Evolutionary conservation across 2,113 vertebrate genomes (phyloP), one percentile per base, ranked within the genome.

Genomic region (Oxygymnocypris stewartii): DNA sequence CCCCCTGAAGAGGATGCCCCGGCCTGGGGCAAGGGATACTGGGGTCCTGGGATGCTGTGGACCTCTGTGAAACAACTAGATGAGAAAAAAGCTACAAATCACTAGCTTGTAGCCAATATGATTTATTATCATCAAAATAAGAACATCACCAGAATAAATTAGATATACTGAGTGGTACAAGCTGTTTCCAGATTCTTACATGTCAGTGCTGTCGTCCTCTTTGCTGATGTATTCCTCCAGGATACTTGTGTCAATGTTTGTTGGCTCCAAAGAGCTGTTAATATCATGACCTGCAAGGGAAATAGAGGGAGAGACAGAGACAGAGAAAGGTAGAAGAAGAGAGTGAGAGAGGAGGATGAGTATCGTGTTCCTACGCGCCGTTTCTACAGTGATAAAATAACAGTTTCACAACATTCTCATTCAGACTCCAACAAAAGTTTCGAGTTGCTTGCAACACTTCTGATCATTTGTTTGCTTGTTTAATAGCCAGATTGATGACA

Each of bases 191-290:
- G 35, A 13, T 71, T 96, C 97, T 98, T 92, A 99, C 98, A 99
- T 99, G 91, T 99, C 98, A 3, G 97, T 93, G 61, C 97, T 98
- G 94, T 96, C 95, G 90, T 99, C 98, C 90, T 99, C 98, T 94
- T 99, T 99, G 96, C 97, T 97, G 94, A 99, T 99, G 93, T 99
- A 99, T 91, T 99, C 98, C 93, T 99, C 98, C 96, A 99, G 95
- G 92, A 99, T 99, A 95, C 98, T 99, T 71, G 98, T 99, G 95
- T 99, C 98, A 1, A 99, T 97, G 95, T 98, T 99, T 76, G 96
- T 95, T 84, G 98, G 96, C 89, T 99, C 98, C 95, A 99, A 96
- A 92, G 97, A 97, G 84, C 97, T 98, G 91, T 96, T 98, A 94
- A 99, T 99, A 96, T 99, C 98, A 86, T 99, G 98, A 94, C 98